Percentiles rank a stretch among this genome's conserved stretches.
These are phyloP conservation scores for Atrina japonica DNA, from an alignment of 2,888 invertebrate genomes.

Conservation along the genomic window DNA sequence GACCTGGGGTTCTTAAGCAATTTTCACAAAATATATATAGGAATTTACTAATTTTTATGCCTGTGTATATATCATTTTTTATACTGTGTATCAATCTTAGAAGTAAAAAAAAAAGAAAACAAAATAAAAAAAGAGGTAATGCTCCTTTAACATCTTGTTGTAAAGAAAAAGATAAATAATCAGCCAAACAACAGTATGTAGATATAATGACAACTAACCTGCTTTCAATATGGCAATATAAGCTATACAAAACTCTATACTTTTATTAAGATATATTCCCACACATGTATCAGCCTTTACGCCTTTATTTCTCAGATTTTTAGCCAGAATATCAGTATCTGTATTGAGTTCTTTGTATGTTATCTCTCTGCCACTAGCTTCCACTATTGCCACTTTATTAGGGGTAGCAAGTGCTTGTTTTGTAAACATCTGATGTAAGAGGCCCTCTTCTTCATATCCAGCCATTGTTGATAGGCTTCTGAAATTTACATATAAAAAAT, in stretches of 20 bases:
- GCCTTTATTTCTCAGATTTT: slow-evolving; percentile 66
- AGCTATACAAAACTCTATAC: slow-evolving; percentile 76
- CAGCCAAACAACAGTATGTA: too few species aligned
- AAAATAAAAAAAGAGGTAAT: too few species aligned
- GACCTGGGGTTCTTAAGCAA: too few species aligned
- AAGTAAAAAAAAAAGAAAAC: too few species aligned
- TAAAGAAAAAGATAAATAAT: too few species aligned
- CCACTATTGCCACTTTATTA: slow-evolving; percentile 66
- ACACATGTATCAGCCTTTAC: slow-evolving; percentile 75
- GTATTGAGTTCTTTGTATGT: slow-evolving; percentile 72
- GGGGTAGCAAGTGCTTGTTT: slow-evolving; percentile 73
- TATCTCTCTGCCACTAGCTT: slow-evolving; percentile 60
- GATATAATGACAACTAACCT: too few species aligned
- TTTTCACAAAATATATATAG: too few species aligned
- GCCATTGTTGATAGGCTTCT: slow-evolving; percentile 49
- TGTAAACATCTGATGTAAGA: slow-evolving; percentile 76
- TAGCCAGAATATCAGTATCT: slow-evolving; percentile 75
- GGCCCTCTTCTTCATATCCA: slow-evolving; percentile 67
- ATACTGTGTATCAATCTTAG: too few species aligned
- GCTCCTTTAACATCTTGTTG: too few species aligned
- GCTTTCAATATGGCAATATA: slow-evolving; percentile 81
- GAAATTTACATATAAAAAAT: too few species aligned
- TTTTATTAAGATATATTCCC: slow-evolving; percentile 80
- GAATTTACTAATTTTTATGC: too few species aligned
- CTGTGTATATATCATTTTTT: too few species aligned